A percentile compares a stretch with the other conserved stretches of the same genome.
These are phyloP conservation scores for Congeria kusceri DNA, from an alignment of 2,888 invertebrate genomes.

Conservation along the genomic window DNA sequence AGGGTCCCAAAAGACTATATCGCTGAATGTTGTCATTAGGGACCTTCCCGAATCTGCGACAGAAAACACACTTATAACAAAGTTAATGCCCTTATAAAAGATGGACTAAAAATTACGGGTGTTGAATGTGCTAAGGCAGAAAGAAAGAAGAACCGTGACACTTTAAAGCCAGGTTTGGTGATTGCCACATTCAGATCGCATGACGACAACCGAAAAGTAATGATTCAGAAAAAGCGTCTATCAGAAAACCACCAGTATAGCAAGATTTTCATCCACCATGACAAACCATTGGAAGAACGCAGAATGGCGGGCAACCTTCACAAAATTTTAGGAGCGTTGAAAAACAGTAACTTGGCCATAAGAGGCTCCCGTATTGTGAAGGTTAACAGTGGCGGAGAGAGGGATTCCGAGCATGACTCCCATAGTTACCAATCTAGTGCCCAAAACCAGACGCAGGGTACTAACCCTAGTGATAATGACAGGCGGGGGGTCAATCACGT, in stretches of 20 bases:
- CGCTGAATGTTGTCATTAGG: conserved; percentile 22
- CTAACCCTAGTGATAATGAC: too few relatives aligned
- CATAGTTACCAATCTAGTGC: too few relatives aligned
- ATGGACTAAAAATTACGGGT: conserved; percentile 22
- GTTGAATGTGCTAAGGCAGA: conserved; percentile 12
- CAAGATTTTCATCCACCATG: too few relatives aligned
- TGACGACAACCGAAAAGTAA: conserved; percentile 14
- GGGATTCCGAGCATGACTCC: neutral
- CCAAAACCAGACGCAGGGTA: too few relatives aligned
- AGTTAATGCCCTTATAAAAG: conserved; percentile 24
- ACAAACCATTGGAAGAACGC: neutral
- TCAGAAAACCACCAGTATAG: neutral
- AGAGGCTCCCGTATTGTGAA: neutral
- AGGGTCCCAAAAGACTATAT: neutral
- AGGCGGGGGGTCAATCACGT: too few relatives aligned
- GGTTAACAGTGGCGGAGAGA: neutral
- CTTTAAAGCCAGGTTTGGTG: conserved; percentile 2
- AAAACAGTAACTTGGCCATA: neutral
- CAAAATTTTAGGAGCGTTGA: neutral
- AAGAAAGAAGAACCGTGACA: neutral
- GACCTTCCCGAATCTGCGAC: conserved; percentile 20
- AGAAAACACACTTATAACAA: conserved; percentile 19
- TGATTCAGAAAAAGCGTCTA: neutral
- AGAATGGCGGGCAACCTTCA: conserved; percentile 4
- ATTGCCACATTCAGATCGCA: conserved; percentile 17